Base-by-base conservation (phyloP, 2,113 vertebrate genomes). In the Bubo blakistoni region DNA sequence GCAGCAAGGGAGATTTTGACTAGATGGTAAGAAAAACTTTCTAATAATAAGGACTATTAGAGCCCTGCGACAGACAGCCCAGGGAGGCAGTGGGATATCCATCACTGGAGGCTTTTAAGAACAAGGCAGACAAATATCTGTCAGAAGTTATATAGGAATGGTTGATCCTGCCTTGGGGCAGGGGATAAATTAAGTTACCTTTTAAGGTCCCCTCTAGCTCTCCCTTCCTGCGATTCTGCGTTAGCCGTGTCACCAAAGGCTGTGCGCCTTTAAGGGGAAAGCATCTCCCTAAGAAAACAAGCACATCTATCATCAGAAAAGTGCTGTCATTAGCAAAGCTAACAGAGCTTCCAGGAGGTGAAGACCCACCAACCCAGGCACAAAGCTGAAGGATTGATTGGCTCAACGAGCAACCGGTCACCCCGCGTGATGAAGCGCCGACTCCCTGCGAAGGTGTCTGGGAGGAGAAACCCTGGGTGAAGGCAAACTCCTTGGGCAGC, bases 21-120 rank as follows among this genome's bases (percentile, higher is more conserved):
- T 86, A 46, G 61, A 86, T 73, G 77, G 88, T 6, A 73, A 92
- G 81, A 65, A 86, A 91, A 95, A 92, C 92, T 94, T 94, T 65
- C 71, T 86, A 74, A 92, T 89, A 92, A 89, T 92, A 89, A 92
- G 51, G 46, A 79, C 66, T 89, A 79, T 92, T 59, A 89, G 77
- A 82, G 81, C 59, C 54, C 65, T 19, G 59, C 16, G 9, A 69
- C 81, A 86, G 92, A 24, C 65, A 72, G 77, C 52, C 63, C 42
- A 19, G 71, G 77, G 66, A 79, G 59, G 66, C 44, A 54, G 51
- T 5, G 32, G 77, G 61, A 74, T 79, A 77, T 94, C 85, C 71
- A 40, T 70, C 92, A 83, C 81, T 11, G 7, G 66, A 86, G 85
- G 88, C 85, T 92, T 89, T 92, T 78, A 65, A 92, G 81, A 58